phyloP scores from a whole-genome alignment of 2,888 invertebrate genomes.

The Steromphala cineraria region DNA sequence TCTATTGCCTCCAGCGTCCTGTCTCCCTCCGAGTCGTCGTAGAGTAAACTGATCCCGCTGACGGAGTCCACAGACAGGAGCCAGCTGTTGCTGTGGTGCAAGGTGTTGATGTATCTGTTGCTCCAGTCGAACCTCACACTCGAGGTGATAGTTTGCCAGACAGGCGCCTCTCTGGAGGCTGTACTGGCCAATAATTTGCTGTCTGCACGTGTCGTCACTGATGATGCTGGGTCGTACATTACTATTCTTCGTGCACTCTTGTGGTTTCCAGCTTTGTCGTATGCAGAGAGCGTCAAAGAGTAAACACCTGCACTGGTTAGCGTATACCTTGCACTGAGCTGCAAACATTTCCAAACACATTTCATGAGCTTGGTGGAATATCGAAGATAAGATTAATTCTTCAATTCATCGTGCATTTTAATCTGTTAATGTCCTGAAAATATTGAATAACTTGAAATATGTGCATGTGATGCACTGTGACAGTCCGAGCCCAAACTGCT shows the following conservation, averaged over 20 bases:
- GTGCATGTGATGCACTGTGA: no score
- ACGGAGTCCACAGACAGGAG: constrained; percentile 20
- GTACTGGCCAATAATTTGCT: constrained; percentile 22
- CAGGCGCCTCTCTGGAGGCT: constrained; percentile 24
- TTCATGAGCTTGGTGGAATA: no score
- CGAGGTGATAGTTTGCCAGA: constrained; percentile 29
- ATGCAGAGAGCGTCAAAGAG: constrained; percentile 12
- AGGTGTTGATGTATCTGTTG: constrained; percentile 27
- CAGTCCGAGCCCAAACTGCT: no score
- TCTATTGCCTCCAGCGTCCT: constrained; percentile 19
- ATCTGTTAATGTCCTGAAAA: no score
- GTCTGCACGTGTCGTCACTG: constrained; percentile 9
- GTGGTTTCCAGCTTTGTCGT: constrained; percentile 30
- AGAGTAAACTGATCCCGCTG: constrained; percentile 14
- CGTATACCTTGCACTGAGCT: not conserved
- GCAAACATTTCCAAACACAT: no score
- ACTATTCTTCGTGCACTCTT: constrained; percentile 22
- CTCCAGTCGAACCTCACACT: constrained; percentile 26
- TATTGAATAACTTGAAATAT: no score
- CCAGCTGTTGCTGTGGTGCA: constrained; percentile 32
- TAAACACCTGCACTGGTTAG: constrained; percentile 25
- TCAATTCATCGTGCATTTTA: no score
- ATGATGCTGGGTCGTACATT: constrained; percentile 28
- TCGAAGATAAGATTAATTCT: no score
- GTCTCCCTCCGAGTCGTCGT: constrained; percentile 34